Evolutionary conservation across 1,140 invertebrate genomes (phyloP), one percentile per base, ranked within the genome.

Genomic region (Lasaia peninsularis): DNA sequence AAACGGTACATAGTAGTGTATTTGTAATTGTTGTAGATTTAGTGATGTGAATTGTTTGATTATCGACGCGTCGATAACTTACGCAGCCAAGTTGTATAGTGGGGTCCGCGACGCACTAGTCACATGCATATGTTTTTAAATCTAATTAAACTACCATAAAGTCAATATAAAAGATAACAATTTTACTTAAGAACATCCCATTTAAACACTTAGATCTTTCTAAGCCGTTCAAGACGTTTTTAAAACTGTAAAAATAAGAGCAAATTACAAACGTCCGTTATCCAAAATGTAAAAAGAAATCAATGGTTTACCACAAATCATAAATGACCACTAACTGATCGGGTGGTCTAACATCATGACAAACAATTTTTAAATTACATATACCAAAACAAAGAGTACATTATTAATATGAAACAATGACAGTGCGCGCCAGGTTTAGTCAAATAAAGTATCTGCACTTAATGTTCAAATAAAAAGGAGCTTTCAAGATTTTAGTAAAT

Each of bases 381-480:
- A 63, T 62, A 67, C 69, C 68, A 69, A 74, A 68, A 71, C 63
- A 68, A 69, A 69, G 62, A 69, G 49, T 62, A 63, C 65, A 68
- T 71, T 68, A 73, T 65, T 62, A 60, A 65, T 70, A 68, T 56
- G 58, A 53, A 57, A 59, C 58, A 69, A 75, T 55, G 78, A 84
- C 81, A 80, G 80, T 84, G 85, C 78, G 77, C 86, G 83, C 83
- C 81, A 78, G 76, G 80, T 77, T 70, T 78, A 88, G 85, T 84
- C 82, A 86, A 86, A 86, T 86, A 86, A 84, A 71, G 75, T 80
- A 84, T 81, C 77, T 76, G 84, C 86, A 88, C 86, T 83, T 81
- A 85, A 88, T 88, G 86, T 88, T 88, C 86, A 88, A 88, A 88
- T 87, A 76, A 85, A 85, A 86, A 88, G 76, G 84, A 88, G 86